Percentiles rank a stretch among this genome's conserved stretches.
Conservation (phyloP, 2,797 vertebrate species). For the Cheirogaleus major region DNA sequence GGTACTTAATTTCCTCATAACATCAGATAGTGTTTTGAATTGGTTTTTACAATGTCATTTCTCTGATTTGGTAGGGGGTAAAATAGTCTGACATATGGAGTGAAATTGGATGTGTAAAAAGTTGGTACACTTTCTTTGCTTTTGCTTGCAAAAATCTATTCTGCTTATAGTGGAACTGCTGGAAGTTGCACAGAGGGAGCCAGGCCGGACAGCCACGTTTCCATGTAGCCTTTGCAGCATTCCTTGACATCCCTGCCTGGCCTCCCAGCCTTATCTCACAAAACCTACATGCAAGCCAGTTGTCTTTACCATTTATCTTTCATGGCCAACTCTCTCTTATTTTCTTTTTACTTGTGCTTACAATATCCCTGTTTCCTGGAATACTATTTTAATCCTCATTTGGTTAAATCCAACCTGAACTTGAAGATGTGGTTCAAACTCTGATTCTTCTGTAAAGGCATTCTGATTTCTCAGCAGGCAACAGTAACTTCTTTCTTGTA, state of each 20-base stretch:
- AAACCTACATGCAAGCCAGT: fast-evolving
- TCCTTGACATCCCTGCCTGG: not conserved
- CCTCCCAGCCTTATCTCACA: not conserved
- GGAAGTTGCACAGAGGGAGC: not conserved
- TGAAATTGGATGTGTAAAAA: not conserved
- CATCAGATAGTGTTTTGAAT: slow-evolving; percentile 77
- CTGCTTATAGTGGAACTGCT: not conserved
- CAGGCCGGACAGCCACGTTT: not conserved
- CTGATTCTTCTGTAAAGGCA: not conserved
- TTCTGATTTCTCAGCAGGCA: not conserved
- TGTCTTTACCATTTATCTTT: not conserved
- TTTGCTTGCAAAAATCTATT: not conserved
- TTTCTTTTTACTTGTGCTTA: not conserved
- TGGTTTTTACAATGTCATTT: slow-evolving; percentile 70
- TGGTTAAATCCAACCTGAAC: not conserved
- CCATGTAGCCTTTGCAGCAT: too few relatives aligned
- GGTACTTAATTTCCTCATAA: slow-evolving; percentile 69
- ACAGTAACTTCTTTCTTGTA: not conserved
- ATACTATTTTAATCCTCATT: not conserved
- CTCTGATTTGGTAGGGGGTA: slow-evolving; percentile 65
- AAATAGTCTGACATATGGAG: slow-evolving; percentile 44
- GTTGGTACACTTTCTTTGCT: not conserved
- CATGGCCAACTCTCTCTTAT: not conserved
- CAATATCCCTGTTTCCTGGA: not conserved
- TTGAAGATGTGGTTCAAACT: not conserved